These are phyloP conservation scores for Zosterops hypoxanthus DNA, from an alignment of 2,113 vertebrate genomes.

Conservation along the genomic window DNA sequence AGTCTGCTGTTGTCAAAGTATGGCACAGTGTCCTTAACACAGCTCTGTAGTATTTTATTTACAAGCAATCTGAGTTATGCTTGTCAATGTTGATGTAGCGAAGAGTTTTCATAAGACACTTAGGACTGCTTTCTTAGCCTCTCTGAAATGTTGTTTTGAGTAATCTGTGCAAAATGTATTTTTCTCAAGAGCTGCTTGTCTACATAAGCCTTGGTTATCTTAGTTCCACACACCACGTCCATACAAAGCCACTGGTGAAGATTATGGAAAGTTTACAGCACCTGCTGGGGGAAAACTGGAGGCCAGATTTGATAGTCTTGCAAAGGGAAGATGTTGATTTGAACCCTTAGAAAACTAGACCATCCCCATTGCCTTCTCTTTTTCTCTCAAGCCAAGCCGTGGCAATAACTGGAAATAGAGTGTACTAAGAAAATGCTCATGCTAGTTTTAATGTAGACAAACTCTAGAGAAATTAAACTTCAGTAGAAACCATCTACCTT, in stretches of 20 bases:
- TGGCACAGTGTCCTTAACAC: not conserved
- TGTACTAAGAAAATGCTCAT: not conserved
- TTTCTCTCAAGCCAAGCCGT: not conserved
- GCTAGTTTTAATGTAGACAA: not conserved
- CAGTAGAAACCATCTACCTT: not conserved
- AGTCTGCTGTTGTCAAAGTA: not conserved
- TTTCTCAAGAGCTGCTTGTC: not conserved
- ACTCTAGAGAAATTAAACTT: not conserved
- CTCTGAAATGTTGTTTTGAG: not conserved
- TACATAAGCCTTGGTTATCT: not conserved
- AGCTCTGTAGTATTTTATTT: not conserved
- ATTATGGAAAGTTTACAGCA: not conserved
- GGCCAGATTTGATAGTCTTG: not conserved
- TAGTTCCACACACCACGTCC: not conserved
- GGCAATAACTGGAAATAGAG: not conserved
- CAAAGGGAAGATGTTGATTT: not conserved
- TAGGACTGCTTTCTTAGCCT: not conserved
- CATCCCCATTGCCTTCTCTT: not conserved
- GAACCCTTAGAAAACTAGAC: not conserved
- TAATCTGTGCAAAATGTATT: not conserved
- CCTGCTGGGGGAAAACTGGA: not conserved
- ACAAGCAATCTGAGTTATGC: not conserved
- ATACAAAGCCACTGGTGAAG: not conserved
- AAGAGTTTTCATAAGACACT: not conserved
- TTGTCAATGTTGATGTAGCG: not conserved